phyloP scores from a whole-genome alignment of 2,888 invertebrate species.

The Dermolepida albohirtum region DNA sequence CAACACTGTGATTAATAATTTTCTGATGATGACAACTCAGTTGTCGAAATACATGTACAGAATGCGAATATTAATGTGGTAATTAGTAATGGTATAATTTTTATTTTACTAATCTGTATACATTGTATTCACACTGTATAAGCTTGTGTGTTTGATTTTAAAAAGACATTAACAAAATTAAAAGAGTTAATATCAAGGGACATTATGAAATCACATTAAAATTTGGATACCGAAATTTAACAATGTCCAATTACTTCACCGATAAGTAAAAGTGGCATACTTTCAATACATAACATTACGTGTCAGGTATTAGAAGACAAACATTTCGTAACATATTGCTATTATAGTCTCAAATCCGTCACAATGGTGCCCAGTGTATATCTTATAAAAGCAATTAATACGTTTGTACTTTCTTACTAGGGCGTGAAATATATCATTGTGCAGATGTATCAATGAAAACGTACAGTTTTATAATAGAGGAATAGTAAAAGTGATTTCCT shows the following conservation, averaged over 20 bases:
- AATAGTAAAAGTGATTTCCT: slow-evolving; percentile 29
- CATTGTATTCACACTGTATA: no score
- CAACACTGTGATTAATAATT: no score
- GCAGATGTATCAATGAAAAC: background rate
- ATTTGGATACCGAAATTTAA: background rate
- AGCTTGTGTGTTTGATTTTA: no score
- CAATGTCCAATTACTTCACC: slow-evolving; percentile 6
- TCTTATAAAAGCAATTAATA: background rate
- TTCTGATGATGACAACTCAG: no score
- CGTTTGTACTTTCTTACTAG: slow-evolving; percentile 23
- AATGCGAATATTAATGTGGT: no score
- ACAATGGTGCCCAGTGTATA: background rate
- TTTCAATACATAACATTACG: background rate
- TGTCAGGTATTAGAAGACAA: background rate
- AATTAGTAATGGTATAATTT: no score
- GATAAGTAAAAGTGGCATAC: slow-evolving; percentile 8
- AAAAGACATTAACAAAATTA: no score
- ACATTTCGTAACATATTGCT: slow-evolving; percentile 5
- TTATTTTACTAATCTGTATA: no score
- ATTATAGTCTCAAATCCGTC: background rate
- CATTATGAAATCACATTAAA: no score
- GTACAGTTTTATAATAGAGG: background rate
- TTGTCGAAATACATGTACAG: no score
- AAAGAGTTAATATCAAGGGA: no score
- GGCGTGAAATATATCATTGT: slow-evolving; percentile 28